phyloP scores from a whole-genome alignment of 2,888 invertebrate genomes.

The Synanthedon tipuliformis region DNA sequence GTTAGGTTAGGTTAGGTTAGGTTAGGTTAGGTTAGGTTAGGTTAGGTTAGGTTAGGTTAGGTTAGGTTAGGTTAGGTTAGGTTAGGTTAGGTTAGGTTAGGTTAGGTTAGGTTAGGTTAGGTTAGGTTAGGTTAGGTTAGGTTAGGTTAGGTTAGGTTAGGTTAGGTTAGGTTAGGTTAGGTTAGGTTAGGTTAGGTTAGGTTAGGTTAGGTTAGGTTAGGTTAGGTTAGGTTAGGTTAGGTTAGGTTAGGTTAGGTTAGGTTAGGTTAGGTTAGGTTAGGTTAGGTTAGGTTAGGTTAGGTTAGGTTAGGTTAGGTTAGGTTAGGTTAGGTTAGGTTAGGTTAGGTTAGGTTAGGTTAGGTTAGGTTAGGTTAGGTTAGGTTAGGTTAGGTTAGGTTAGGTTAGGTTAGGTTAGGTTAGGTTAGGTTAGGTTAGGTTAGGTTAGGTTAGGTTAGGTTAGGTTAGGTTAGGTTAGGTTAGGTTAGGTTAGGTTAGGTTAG shows the following conservation, averaged over 20 bases:
- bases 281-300: too few species aligned
- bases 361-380: too few species aligned
- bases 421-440: too few species aligned
- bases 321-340: too few species aligned
- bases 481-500: too few species aligned
- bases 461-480: too few species aligned
- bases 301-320: too few species aligned
- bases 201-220: conserved; percentile 7
- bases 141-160: conserved; percentile 1
- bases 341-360: too few species aligned
- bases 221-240: conserved; percentile 4
- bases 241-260: conserved; percentile 3
- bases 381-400: too few species aligned
- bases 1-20: conserved; percentile 1
- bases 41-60: conserved; percentile 1
- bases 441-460: too few species aligned
- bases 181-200: conserved; percentile 5
- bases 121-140: conserved; percentile 1
- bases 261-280: too few species aligned
- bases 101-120: conserved; percentile 1
- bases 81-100: conserved; percentile 1
- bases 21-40: conserved; percentile 1
- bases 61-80: conserved; percentile 1
- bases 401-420: too few species aligned
- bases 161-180: conserved; percentile 1